Evolutionary conservation across 2,888 invertebrate genomes (phyloP), one percentile per base, ranked within the genome.

Genomic region (Byasa hedistus): DNA sequence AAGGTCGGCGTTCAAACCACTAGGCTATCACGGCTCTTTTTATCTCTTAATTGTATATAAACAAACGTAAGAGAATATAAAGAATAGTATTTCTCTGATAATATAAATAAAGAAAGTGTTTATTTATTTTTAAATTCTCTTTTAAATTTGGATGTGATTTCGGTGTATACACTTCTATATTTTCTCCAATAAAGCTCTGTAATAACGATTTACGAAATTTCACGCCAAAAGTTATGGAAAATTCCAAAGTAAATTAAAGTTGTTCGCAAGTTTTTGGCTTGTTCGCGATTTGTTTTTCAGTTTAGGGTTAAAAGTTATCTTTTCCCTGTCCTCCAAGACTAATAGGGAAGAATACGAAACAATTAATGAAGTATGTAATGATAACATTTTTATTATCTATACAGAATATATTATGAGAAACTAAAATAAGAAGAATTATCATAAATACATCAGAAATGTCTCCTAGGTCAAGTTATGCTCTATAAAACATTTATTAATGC

Each of bases 271-370:
- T 21, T 62, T 62, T 62, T 44, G 44, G 62, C 21, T 56, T 56
- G 44, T 15, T 62, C 23, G 15, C 54, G 55, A 62, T 56, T 62
- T 56, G 24, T 62, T 56, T 62, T 56, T 56, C 24, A 27, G 24
- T 27, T 56, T 44, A 44, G 56, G 56, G 56, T 62, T 62, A 39
- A 44, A 56, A 27, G 39, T 44, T 62, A 44, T 56, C 15, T 48
- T 62, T 56, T 24, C 80, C n/a, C 22, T n/a, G n/a, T 54, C 22
- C 8, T n/a, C 19, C n/a, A 48, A 19, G n/a, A n/a, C n/a, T n/a
- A 48, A 19, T 15, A n/a, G 5, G 19, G 19, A n/a, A 8, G 48
- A 48, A 48, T 7, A n/a, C n/a, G 12, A 48, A 48, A 48, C 19
- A 3, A n/a, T 3, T n/a, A 7, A 48, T 48, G n/a, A 48, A 1